phyloP scores from a whole-genome alignment of 2,113 vertebrate species.

The Nothoprocta pentlandii region DNA sequence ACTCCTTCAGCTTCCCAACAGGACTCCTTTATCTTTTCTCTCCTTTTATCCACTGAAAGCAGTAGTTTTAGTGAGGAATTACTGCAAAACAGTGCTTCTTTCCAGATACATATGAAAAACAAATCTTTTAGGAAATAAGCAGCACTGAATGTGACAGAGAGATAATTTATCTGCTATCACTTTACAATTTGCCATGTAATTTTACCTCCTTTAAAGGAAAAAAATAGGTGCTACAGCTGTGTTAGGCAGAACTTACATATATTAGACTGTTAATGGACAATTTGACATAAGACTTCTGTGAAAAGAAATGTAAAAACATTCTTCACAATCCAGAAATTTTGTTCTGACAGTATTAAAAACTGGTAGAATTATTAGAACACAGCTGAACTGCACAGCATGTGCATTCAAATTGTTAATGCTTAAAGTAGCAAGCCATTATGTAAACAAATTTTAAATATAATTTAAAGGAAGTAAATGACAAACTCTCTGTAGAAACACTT shows the following conservation, averaged over 20 bases:
- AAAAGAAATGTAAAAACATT: conserved; percentile 2
- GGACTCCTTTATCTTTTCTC: no score
- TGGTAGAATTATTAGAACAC: neutral
- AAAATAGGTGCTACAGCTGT: neutral
- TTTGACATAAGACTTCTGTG: neutral
- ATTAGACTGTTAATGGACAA: neutral
- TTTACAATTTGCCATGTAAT: neutral
- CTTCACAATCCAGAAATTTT: conserved; percentile 18
- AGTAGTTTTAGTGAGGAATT: neutral
- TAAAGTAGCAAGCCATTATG: conserved; percentile 42
- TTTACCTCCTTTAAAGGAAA: neutral
- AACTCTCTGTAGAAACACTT: conserved; percentile 27
- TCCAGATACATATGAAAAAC: neutral
- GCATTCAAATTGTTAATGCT: neutral
- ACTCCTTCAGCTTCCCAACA: neutral
- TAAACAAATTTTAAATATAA: conserved; percentile 29
- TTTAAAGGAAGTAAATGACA: conserved; percentile 27
- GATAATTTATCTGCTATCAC: neutral
- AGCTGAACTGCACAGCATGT: neutral
- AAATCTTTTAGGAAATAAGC: conserved; percentile 5
- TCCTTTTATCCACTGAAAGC: neutral
- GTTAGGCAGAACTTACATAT: neutral
- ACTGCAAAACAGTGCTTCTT: neutral
- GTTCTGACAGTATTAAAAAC: conserved; percentile 26
- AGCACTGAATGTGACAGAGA: neutral